phyloP scores from a whole-genome alignment of 2,888 invertebrate genomes.

The Antitype chi region DNA sequence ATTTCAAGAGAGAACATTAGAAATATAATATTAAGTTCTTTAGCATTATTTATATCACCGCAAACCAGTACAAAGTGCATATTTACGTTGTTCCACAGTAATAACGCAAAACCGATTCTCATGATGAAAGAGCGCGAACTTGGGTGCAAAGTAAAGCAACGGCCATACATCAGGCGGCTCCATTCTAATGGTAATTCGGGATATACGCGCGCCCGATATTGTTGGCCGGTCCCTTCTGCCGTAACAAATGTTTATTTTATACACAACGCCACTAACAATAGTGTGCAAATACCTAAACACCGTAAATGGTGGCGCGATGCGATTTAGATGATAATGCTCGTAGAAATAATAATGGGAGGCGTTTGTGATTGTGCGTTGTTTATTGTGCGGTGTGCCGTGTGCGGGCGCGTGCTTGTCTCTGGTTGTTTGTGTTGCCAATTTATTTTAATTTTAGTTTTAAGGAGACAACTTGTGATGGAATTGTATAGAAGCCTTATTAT shows the following conservation, averaged over 20 bases:
- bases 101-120: constrained; percentile 61
- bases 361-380: constrained; percentile 81
- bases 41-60: constrained; percentile 22
- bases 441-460: constrained; percentile 64
- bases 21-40: not conserved
- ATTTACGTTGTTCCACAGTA: constrained; percentile 54
- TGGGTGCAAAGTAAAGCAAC: constrained; percentile 69
- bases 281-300: constrained; percentile 90
- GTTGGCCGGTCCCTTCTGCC: constrained; percentile 84
- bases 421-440: constrained; percentile 52
- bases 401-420: constrained; percentile 61
- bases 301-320: constrained; percentile 88
- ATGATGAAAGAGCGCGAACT: constrained; percentile 66
- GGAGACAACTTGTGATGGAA: constrained; percentile 26
- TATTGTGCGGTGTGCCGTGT: constrained; percentile 70
- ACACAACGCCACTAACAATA: constrained; percentile 91
- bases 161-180: constrained; percentile 87
- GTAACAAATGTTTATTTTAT: constrained; percentile 91
- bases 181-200: constrained; percentile 90
- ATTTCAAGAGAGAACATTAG: not conserved
- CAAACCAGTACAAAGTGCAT: constrained; percentile 48
- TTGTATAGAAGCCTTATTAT: not conserved
- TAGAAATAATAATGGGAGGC: constrained; percentile 87
- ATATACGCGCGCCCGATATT: constrained; percentile 85
- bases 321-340: constrained; percentile 90